Evolutionary conservation across 2,797 vertebrate species (phyloP), one percentile per base, ranked within the genome.

Genomic region (Cirrhinus mrigala): DNA sequence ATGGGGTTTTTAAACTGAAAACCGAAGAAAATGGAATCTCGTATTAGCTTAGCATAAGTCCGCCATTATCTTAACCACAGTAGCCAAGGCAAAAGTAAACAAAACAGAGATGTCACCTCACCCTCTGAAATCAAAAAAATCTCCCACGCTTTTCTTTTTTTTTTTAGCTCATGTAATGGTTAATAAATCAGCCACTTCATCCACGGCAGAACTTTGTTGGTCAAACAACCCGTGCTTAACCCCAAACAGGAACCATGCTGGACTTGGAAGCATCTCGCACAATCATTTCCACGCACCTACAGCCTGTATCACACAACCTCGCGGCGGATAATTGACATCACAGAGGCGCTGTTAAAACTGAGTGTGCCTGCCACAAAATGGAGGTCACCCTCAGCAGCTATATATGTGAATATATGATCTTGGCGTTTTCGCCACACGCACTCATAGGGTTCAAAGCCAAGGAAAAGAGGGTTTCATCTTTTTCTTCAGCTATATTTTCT

Each of bases 291-390:
- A 76, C 14, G 71, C 73, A 33, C 24, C 92, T 91, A 92, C 92
- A 92, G 91, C 94, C 92, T 91, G 92, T 93, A 92, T 92, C 90
- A 74, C 85, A 91, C 91, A 93, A 92, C 92, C 93, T 90, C 88
- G 91, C 87, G 83, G 85, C 89, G 87, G 46, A 62, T 66, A 77
- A 83, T 27, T 68, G 33, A 40, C 71, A 64, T 64, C 29, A 83
- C 29, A 46, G 33, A 77, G 60, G 24, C 18, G 18, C 62, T 33
- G 6, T 54, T 62, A 81, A 69, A 79, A 85, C 40, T 66, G 62
- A 82, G 33, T 64, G 10, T 40, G 50, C 40, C 73, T 52, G 27
- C 68, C 68, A 82, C 74, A 79, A 87, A 87, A 88, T 87, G 78
- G 78, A 82, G 60, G 48, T 80, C 62, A 81, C 37, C 27, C 50